Evolutionary conservation across 2,113 vertebrate species (phyloP).

Genomic region (Anolis carolinensis): DNA sequence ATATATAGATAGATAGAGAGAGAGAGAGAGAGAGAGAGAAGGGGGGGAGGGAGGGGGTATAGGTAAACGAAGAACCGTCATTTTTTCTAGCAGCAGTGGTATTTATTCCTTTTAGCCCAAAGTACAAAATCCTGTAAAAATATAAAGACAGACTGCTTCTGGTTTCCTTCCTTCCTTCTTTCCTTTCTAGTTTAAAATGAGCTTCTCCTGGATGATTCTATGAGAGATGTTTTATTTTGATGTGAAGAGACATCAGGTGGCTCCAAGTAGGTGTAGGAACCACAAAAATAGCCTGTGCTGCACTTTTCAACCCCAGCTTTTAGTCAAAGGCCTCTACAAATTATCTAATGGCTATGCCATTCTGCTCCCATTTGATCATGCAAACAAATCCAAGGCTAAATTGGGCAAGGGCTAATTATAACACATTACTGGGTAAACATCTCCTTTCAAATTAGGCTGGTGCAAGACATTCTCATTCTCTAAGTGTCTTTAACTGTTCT

Average conservation of each 20-base stretch:
- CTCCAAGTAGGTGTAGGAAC: too few species aligned
- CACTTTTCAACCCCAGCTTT: not conserved
- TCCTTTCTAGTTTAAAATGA: too few species aligned
- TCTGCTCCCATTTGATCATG: not conserved
- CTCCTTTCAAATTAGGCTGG: not conserved
- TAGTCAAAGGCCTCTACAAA: not conserved
- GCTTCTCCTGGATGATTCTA: too few species aligned
- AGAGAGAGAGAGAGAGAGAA: too few species aligned
- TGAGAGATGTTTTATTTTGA: too few species aligned
- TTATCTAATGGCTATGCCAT: not conserved
- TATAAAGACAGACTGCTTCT: too few species aligned
- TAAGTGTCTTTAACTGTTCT: not conserved
- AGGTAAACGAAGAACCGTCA: not conserved
- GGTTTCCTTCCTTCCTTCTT: too few species aligned
- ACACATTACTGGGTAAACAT: not conserved
- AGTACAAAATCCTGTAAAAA: too few species aligned
- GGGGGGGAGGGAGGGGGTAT: too few species aligned
- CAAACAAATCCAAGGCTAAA: not conserved
- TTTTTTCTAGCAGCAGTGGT: not conserved
- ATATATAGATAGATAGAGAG: too few species aligned
- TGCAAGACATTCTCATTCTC: not conserved
- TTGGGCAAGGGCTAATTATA: not conserved
- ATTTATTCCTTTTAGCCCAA: not conserved
- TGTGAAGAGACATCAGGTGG: too few species aligned
- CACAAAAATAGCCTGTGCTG: too few species aligned